Evolutionary conservation across 2,797 vertebrate species (phyloP), one percentile per base, ranked within the genome.

Genomic region (Hippoglossus hippoglossus): DNA sequence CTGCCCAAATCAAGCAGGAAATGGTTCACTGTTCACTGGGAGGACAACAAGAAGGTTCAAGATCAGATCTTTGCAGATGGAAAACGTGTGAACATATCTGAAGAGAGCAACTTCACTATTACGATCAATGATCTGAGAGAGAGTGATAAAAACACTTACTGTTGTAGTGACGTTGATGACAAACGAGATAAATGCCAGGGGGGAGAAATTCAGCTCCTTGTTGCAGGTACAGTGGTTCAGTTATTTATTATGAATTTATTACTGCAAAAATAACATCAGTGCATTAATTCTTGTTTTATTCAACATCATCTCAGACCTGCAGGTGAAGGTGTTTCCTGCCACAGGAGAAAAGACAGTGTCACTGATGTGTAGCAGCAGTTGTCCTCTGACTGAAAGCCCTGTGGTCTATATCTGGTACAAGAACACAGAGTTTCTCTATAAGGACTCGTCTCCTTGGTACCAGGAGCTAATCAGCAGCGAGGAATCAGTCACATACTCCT

Each of bases 281-380:
- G 10, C 5, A 12, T 21, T 22, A 19, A 31, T 12, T 5, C 10
- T 19, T 18, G 26, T 5, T 31, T 15, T 31, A 26, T 36, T 1
- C 13, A 5, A 2, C 34, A 7, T 59, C 11, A 1, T 4, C 11
- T 49, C 74, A 90, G 89, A 79, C 58, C 64, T 87, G 50, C 81
- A 89, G 79, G 82, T 88, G 12, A 73, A 75, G 63, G 78, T 81
- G 68, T 24, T 70, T 80, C 77, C 75, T n/a, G 1, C 10, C 67
- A 63, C 64, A 51, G 63, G 71, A 54, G 55, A 21, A 61, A 28
- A 63, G 25, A 55, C 19, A 28, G 79, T 85, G 18, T 73, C 47
- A 19, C 87, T 89, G 73, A 78, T 71, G 24, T 89, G 87, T 25
- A 77, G 31, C 64, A 69, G 52, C 79, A 75, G 63, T 47, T 86